A percentile compares a stretch with the other conserved stretches of the same genome.
These are phyloP conservation scores for Phaethornis superciliosus DNA, from an alignment of 2,113 vertebrate species.

Conservation along the genomic window DNA sequence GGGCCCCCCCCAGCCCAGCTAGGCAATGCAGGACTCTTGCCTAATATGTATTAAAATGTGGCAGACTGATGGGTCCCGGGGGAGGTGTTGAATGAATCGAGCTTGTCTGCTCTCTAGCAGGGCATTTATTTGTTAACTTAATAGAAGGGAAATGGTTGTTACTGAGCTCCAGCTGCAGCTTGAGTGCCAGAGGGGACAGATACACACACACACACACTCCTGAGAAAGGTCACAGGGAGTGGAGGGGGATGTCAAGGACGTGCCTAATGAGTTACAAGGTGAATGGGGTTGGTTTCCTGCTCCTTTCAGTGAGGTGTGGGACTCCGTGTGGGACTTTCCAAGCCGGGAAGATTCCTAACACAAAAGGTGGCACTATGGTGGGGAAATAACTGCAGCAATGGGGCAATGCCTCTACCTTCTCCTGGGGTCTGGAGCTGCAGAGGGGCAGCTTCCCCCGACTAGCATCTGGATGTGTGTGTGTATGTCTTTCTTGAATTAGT, in stretches of 20 bases:
- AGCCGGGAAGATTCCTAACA: neutral
- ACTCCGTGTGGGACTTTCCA: accelerated
- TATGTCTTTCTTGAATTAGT: neutral
- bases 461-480: no score
- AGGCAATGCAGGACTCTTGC: neutral
- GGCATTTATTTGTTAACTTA: constrained; percentile 23
- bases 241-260: accelerated
- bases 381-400: accelerated
- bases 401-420: neutral
- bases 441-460: neutral
- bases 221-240: accelerated
- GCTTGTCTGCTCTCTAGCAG: neutral
- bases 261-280: neutral
- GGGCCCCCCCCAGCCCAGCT: neutral
- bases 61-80: constrained; percentile 14
- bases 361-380: neutral
- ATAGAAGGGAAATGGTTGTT: neutral
- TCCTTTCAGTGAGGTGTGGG: neutral
- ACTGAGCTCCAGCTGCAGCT: neutral
- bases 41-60: constrained; percentile 45
- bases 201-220: neutral
- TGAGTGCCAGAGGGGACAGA: neutral
- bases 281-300: neutral
- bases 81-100: constrained; percentile 33
- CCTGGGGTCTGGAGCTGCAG: neutral